Evolutionary conservation across 1,140 invertebrate species (phyloP), one percentile per base, ranked within the genome.

Genomic region (Calephelis virginiensis): DNA sequence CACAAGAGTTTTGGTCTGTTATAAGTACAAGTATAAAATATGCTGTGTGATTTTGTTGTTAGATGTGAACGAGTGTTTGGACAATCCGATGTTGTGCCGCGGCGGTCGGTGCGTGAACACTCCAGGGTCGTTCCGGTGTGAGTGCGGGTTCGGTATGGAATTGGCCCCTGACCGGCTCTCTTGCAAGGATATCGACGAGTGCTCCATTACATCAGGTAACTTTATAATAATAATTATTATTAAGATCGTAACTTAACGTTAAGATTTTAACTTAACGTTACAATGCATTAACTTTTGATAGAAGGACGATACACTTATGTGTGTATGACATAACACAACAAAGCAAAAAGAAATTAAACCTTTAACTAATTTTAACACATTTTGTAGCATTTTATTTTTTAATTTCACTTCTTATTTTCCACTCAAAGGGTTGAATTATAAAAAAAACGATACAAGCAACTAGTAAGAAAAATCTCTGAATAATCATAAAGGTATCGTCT

Each of bases 101-200:
- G 92, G 93, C 61, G 97, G 97, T 8, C 82, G 79, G 17, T 92
- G 92, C 76, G 91, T 94, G 7, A 98, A 98, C 85, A 95, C 94
- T 0, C 90, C 95, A 37, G 97, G 97, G 13, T 96, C 95, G 0
- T 97, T 97, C 85, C 93, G 92, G 63, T 98, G 97, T 83, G 95
- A 96, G 76, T 98, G 97, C 85, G 95, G 95, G 8, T 92, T 94
- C 47, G 97, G 97, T 45, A 96, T 97, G 78, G 93, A 93, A 38
- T 76, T 92, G 3, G 92, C 94, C 10, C 82, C 87, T 8, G 95
- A 97, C 82, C 93, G 95, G 0, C 95, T 95, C 80, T 94, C 94
- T 5, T 97, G 96, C 79, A 93, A 94, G 56, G 96, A 97, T 76
- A 94, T 97, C 8, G 95, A 97, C 82, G 96, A 97, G 82, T 97